Percentiles rank a stretch among this genome's conserved stretches.
Conservation (phyloP, 2,113 vertebrate species). For the Bujurquina vittata region DNA sequence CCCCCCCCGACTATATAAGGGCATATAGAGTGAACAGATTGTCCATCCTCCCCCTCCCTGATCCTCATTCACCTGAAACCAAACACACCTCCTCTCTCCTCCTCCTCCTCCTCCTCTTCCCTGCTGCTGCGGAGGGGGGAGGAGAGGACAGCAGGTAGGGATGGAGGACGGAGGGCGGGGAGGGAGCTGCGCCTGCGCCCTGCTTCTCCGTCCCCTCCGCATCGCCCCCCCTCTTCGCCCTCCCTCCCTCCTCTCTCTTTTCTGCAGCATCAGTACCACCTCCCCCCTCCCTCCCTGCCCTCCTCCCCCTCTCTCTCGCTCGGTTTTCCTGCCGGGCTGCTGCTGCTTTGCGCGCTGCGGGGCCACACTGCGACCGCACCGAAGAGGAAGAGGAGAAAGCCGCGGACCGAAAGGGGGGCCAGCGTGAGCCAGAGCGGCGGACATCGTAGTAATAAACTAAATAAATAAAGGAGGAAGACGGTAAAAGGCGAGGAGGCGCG, state of each 20-base stretch:
- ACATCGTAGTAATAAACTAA: not conserved
- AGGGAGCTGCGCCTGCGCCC: conserved; percentile 49
- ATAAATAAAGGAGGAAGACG: not conserved
- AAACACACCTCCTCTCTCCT: conserved; percentile 13
- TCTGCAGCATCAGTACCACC: conserved; percentile 74
- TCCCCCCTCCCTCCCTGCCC: not conserved
- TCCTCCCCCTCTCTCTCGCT: conserved; percentile 21
- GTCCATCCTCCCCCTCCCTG: no score
- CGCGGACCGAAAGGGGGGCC: conserved; percentile 37
- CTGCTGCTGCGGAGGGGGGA: conserved; percentile 15
- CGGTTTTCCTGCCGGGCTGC: conserved; percentile 57
- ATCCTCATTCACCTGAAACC: conserved; percentile 29
- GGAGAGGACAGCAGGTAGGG: not conserved
- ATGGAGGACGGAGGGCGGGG: not conserved
- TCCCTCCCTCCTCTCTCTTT: conserved; percentile 51
- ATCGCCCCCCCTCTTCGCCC: conserved; percentile 28
- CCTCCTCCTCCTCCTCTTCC: not conserved
- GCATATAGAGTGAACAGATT: no score
- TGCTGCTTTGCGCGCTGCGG: conserved; percentile 72
- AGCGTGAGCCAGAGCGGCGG: conserved; percentile 47
- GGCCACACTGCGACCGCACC: conserved; percentile 74
- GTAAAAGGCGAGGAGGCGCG: conserved; percentile 20
- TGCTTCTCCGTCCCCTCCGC: conserved; percentile 51
- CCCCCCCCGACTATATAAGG: no score
- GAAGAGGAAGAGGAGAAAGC: conserved; percentile 60